Conservation (phyloP, 1,140 invertebrate genomes). For the Drosophila pandora region DNA sequence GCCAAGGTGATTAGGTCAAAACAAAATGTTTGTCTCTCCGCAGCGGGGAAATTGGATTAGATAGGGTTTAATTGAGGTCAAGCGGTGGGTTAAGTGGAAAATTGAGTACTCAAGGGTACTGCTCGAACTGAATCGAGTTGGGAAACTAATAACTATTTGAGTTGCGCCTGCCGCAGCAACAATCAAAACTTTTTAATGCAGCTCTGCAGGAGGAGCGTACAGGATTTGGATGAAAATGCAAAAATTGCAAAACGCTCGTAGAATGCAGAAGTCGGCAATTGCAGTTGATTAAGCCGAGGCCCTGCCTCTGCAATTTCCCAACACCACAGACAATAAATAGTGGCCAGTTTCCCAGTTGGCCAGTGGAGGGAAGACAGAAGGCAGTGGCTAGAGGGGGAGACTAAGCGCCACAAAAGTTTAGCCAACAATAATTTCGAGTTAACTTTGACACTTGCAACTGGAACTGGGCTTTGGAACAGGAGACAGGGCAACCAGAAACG, state of each 20-base stretch:
- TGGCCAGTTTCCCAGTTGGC: conserved; percentile 13
- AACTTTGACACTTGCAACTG: conserved; percentile 80
- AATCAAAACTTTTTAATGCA: conserved; percentile 78
- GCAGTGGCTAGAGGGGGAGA: conserved; percentile 5
- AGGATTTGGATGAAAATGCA: conserved; percentile 57
- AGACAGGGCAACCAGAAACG: conserved; percentile 1
- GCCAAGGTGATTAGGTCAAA: conserved; percentile 67
- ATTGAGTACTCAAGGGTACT: conserved; percentile 21
- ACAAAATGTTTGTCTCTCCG: conserved; percentile 24
- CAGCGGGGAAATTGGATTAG: conserved; percentile 63
- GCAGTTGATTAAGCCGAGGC: conserved; percentile 75
- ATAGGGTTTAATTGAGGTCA: conserved; percentile 72
- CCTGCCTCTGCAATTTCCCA: conserved; percentile 50
- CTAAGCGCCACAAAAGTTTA: conserved; percentile 81
- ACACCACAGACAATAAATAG: conserved; percentile 77
- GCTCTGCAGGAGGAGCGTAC: conserved; percentile 39
- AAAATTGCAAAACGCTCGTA: conserved; percentile 53
- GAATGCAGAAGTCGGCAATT: conserved; percentile 65
- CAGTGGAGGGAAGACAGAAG: neutral
- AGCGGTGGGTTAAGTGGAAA: conserved; percentile 51
- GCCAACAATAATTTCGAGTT: conserved; percentile 82
- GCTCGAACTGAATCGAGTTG: conserved; percentile 7
- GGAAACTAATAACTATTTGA: conserved; percentile 20
- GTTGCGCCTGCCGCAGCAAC: conserved; percentile 45
- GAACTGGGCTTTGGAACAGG: conserved; percentile 49